Percentiles rank a stretch among this genome's conserved stretches.
phyloP scores from a whole-genome alignment of 2,797 vertebrate species.

The Distichodus sexfasciatus region DNA sequence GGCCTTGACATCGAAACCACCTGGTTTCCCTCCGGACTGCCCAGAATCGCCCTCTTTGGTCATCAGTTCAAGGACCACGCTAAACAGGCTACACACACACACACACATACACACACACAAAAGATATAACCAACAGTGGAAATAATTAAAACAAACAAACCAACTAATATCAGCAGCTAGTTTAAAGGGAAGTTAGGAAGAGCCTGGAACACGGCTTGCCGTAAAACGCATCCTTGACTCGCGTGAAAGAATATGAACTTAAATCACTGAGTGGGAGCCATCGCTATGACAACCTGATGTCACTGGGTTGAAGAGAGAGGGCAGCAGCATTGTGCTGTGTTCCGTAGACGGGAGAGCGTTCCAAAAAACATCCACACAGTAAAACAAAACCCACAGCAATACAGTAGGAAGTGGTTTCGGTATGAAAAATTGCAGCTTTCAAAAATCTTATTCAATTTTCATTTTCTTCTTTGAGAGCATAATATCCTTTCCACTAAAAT shows the following conservation, averaged over 20 bases:
- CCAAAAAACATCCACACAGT: not conserved
- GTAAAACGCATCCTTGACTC: not conserved
- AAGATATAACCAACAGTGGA: not conserved
- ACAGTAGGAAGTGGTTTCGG: too few species aligned
- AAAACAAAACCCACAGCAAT: not conserved
- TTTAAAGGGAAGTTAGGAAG: not conserved
- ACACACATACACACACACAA: too few species aligned
- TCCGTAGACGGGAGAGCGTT: not conserved
- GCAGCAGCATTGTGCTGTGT: not conserved
- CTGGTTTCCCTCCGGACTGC: slow-evolving; percentile 89
- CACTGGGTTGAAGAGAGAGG: slow-evolving; percentile 12
- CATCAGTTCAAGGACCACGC: slow-evolving; percentile 97
- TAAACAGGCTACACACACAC: slow-evolving; percentile 83
- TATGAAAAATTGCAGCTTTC: too few species aligned
- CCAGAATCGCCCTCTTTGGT: slow-evolving; percentile 83
- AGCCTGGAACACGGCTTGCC: too few species aligned
- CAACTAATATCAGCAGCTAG: not conserved
- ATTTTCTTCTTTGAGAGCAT: too few species aligned
- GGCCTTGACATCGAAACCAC: slow-evolving; percentile 97
- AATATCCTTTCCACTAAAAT: too few species aligned
- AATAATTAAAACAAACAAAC: not conserved
- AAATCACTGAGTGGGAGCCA: slow-evolving; percentile 21
- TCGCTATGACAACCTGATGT: slow-evolving; percentile 39
- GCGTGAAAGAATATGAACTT: slow-evolving; percentile 16
- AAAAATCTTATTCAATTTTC: too few species aligned